Evolutionary conservation across 2,797 vertebrate genomes (phyloP).

Genomic region (Mastacembelus armatus): DNA sequence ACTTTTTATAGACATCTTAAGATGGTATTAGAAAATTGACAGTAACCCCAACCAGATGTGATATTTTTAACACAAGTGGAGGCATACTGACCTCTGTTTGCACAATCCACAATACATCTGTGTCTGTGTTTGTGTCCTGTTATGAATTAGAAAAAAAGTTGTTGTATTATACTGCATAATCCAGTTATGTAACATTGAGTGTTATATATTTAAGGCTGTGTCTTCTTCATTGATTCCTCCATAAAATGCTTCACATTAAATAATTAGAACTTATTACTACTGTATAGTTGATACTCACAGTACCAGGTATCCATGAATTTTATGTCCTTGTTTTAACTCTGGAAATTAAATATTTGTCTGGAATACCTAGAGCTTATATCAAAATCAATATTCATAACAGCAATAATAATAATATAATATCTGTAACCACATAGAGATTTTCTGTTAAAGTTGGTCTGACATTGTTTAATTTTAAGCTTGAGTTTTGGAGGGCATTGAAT

Average conservation of each 20-base stretch:
- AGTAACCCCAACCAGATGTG: too few species aligned
- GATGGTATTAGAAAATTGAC: too few species aligned
- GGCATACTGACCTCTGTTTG: background rate
- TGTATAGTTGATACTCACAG: slow-evolving; percentile 28
- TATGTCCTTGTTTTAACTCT: slow-evolving; percentile 26
- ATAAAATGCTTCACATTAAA: slow-evolving; percentile 48
- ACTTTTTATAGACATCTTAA: too few species aligned
- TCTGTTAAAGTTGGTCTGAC: slow-evolving; percentile 46
- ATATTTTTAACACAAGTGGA: background rate
- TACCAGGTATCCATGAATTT: slow-evolving; percentile 31
- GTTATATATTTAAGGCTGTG: background rate
- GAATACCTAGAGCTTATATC: slow-evolving; percentile 44
- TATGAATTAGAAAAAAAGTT: background rate
- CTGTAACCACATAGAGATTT: slow-evolving; percentile 7
- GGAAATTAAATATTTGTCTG: slow-evolving; percentile 46
- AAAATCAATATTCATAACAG: slow-evolving; percentile 67
- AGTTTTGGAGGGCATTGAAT: slow-evolving; percentile 46
- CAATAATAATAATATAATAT: slow-evolving; percentile 33
- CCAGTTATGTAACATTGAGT: slow-evolving; percentile 11
- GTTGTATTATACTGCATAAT: slow-evolving; percentile 4
- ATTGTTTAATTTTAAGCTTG: slow-evolving; percentile 51
- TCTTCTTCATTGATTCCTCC: slow-evolving; percentile 45
- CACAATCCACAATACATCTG: background rate
- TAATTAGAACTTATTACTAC: slow-evolving; percentile 55
- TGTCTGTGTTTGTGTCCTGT: background rate